Evolutionary conservation across 2,888 invertebrate genomes (phyloP), one percentile per base, ranked within the genome.

Genomic region (Rhingia campestris): DNA sequence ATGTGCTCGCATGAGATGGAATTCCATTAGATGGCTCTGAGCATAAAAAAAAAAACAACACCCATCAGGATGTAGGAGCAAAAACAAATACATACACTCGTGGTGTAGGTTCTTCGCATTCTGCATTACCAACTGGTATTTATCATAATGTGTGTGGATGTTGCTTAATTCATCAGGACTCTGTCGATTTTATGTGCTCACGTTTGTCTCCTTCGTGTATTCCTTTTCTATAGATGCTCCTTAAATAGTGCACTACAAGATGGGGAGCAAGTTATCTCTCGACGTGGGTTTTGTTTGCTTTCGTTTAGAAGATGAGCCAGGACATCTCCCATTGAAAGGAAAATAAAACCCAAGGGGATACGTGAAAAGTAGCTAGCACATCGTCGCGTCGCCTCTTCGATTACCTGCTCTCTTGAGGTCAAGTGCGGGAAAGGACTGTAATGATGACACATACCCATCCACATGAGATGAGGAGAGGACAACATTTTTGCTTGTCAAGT

Each of bases 121-220:
- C 33, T 61, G 66, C 61, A 53, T 64, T 76, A 12, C 12, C 10
- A 49, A 22, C 22, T 30, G 22, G 30, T 10, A 30, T 14, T 6
- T 64, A 64, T 64, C 79, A 80, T 75, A 81, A 81, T 67, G 76
- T 58, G 41, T 58, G 58, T 67, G 61, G 61, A 61, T 77, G 73
- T 51, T 77, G 22, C 82, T 56, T 73, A 77, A 82, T 77, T 82
- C 82, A 77, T 82, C 82, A 77, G 63, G 43, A 67, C 73, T 61
- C 47, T 66, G 81, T 67, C 67, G 61, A 77, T 76, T 61, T 74
- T 53, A 58, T 63, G 58, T 64, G 22, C 43, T 67, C 64, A 72
- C 70, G 70, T 75, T 64, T 35, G 12, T 22, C 22, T 22, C 30
- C 10, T 66, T 56, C 41, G 54, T 30, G 59, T 45, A 12, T 37